Evolutionary conservation across 2,113 vertebrate genomes (phyloP).

Genomic region (Pan paniscus): DNA sequence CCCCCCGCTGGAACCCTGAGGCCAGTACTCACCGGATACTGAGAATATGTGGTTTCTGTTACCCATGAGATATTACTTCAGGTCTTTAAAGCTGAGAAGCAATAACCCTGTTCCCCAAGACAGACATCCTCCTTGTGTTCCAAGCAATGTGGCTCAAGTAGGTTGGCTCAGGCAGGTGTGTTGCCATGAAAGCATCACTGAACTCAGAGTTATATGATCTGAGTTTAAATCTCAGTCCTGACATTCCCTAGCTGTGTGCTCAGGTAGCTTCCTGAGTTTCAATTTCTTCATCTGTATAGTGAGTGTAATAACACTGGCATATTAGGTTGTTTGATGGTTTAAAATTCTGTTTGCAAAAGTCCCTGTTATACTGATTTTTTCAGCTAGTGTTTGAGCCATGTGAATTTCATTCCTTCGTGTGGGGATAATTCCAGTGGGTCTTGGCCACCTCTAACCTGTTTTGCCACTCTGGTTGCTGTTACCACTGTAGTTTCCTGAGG

Average conservation of each 20-base stretch:
- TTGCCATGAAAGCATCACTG: not conserved
- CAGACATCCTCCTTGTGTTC: not conserved
- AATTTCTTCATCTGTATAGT: not conserved
- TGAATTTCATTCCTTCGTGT: not conserved
- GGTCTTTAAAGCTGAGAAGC: not conserved
- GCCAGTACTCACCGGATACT: not conserved
- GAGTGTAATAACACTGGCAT: not conserved
- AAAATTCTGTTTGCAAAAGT: not conserved
- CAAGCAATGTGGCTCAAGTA: not conserved
- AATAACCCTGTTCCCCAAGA: not conserved
- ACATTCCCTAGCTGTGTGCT: not conserved
- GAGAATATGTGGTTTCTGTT: not conserved
- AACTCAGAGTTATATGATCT: not conserved
- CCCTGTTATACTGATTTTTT: not conserved
- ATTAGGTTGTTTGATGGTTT: not conserved
- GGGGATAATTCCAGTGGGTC: not conserved
- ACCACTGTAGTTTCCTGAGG: not conserved
- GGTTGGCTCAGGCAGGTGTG: not conserved
- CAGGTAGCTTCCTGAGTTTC: not conserved
- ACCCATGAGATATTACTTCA: not conserved
- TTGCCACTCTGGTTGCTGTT: not conserved
- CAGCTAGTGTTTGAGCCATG: not conserved
- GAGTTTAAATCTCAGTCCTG: not conserved
- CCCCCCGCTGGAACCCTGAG: not conserved
- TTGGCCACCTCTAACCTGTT: not conserved